These are phyloP conservation scores for Drosophila affinis DNA, from an alignment of 2,888 invertebrate genomes.

Conservation along the genomic window DNA sequence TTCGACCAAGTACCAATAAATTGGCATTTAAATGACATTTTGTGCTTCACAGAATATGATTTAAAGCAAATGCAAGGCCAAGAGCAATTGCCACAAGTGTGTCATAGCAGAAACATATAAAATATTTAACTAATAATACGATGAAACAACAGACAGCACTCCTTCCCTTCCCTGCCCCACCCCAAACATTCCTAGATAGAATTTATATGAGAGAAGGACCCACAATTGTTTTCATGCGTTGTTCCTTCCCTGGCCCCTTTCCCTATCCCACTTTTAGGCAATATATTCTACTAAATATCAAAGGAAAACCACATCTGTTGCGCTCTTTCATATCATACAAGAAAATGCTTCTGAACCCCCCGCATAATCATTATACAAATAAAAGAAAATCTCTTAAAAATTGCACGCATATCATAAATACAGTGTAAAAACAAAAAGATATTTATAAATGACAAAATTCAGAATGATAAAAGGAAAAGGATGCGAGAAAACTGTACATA, in stretches of 20 bases:
- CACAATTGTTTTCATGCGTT: slow-evolving; percentile 20
- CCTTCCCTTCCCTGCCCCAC: background rate
- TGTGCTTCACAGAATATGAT: slow-evolving; percentile 60
- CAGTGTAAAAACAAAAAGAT: slow-evolving; percentile 65
- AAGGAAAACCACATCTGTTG: slow-evolving; percentile 14
- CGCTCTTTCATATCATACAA: slow-evolving; percentile 57
- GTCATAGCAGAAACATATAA: slow-evolving; percentile 56
- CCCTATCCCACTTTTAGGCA: slow-evolving; percentile 21
- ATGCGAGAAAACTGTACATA: slow-evolving; percentile 59
- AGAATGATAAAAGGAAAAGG: slow-evolving; percentile 16
- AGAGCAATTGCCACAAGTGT: slow-evolving; percentile 48
- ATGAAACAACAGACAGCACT: slow-evolving; percentile 3
- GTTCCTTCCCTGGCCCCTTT: slow-evolving; percentile 3
- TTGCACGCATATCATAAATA: slow-evolving; percentile 75
- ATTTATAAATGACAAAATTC: slow-evolving; percentile 38
- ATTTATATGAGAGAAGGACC: slow-evolving; percentile 3
- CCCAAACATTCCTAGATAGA: slow-evolving; percentile 36
- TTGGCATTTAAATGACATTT: slow-evolving; percentile 77
- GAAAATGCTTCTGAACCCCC: slow-evolving; percentile 56
- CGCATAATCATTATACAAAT: slow-evolving; percentile 68
- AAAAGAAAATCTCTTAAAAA: slow-evolving; percentile 36
- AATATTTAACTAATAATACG: slow-evolving; percentile 5
- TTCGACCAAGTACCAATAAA: slow-evolving; percentile 77
- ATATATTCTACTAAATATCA: slow-evolving; percentile 18
- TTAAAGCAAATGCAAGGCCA: slow-evolving; percentile 39